These are phyloP conservation scores for Dascyllus trimaculatus DNA, from an alignment of 2,113 vertebrate genomes.

Conservation along the genomic window DNA sequence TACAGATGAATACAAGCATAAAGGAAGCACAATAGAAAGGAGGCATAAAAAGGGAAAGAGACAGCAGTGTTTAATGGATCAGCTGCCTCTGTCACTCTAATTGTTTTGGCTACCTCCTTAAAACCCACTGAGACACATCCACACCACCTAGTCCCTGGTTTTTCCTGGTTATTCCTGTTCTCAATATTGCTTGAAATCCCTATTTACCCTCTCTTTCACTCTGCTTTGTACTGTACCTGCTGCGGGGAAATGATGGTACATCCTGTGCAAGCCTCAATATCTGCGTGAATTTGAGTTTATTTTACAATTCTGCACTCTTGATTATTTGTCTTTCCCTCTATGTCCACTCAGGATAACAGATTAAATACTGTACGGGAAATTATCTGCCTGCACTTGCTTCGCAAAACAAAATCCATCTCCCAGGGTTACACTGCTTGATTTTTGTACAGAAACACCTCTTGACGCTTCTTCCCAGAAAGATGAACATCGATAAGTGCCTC, in stretches of 20 bases:
- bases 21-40: too few relatives aligned
- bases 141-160: constrained; percentile 2
- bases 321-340: constrained; percentile 7
- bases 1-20: too few relatives aligned
- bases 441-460: not conserved
- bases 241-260: not conserved
- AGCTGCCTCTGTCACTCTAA: not conserved
- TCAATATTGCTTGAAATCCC: constrained; percentile 24
- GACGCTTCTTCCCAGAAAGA: not conserved
- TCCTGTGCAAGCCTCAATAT: not conserved
- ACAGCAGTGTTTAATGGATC: not conserved
- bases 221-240: too few relatives aligned
- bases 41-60: not conserved
- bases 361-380: constrained; percentile 22
- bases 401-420: constrained; percentile 29
- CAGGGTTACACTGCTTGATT: not conserved
- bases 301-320: not conserved
- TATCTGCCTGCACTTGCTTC: constrained; percentile 34
- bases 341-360: constrained; percentile 18
- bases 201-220: not conserved
- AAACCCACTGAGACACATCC: constrained; percentile 6
- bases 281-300: constrained; percentile 8
- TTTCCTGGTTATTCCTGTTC: not conserved
- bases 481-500: too few relatives aligned
- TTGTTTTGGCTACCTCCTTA: constrained; percentile 7